Evolutionary conservation across 2,797 vertebrate genomes (phyloP).

Genomic region (Onychomys arenicola): DNA sequence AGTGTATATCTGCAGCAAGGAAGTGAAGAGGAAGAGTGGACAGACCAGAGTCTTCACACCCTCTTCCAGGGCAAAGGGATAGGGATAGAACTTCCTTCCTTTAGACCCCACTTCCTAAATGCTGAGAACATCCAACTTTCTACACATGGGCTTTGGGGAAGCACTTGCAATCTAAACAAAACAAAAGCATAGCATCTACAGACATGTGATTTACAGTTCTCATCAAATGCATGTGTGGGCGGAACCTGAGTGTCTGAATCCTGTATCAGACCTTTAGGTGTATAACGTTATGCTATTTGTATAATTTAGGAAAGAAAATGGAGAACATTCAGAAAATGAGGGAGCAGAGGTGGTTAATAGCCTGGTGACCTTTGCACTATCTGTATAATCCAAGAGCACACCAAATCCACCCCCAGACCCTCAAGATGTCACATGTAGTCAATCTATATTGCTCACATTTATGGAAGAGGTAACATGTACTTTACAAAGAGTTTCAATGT

Average conservation of each 20-base stretch:
- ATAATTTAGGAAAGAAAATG: conserved; percentile 2
- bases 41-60: background rate
- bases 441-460: background rate
- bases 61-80: background rate
- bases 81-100: background rate
- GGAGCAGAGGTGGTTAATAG: background rate
- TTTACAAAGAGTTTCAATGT: background rate
- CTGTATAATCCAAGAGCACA: background rate
- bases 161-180: background rate
- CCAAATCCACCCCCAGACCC: background rate
- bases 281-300: background rate
- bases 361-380: background rate
- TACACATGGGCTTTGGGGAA: too few relatives aligned
- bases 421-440: background rate
- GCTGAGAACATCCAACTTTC: background rate
- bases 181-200: background rate
- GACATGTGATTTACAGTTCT: background rate
- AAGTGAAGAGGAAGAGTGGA: background rate
- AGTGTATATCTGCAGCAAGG: too few relatives aligned
- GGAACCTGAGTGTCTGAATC: background rate
- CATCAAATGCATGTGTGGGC: background rate
- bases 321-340: background rate
- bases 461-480: background rate
- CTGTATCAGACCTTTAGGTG: background rate
- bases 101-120: background rate